Evolutionary conservation across 2,888 invertebrate species (phyloP), one percentile per base, ranked within the genome.

Genomic region (Agrotis exclamationis): DNA sequence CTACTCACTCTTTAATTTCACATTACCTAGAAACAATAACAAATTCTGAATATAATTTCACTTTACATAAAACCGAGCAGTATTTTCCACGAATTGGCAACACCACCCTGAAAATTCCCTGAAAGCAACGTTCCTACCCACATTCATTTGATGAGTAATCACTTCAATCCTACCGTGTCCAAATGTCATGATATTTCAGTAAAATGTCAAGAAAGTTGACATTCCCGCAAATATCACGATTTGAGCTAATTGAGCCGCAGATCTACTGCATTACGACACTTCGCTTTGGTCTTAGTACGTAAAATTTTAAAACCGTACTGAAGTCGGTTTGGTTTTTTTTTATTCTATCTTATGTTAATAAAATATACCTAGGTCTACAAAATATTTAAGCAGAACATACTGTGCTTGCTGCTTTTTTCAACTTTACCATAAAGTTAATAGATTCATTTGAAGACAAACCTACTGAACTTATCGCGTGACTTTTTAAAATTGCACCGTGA

Each of bases 181-280:
- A 77, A 87, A 86, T 82, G 87, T 79, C 89, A 77, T 78, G 92
- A 70, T 88, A 92, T 92, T 92, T 75, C 6, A 77, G 54, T 63
- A 80, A 63, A 90, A 91, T 91, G 90, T 72, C 91, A 90, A 82
- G 80, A 86, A 85, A 87, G 88, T 87, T 92, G 92, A 92, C 92
- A 92, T 92, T 92, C 83, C 71, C 59, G 83, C 84, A 87, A 86
- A 80, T 85, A 84, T 56, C 86, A 79, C 81, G 76, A 80, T 84
- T 85, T 83, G 54, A 72, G 62, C 64, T 74, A 68, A 76, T 77
- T 67, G 53, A 58, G 44, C 69, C 70, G 74, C 72, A 76, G 51
- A 24, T 3, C 33, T 60, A 75, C 84, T 84, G 82, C 84, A 86
- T 74, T 82, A 86, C 74, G 78, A 73, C 65, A 63, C 14, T 59